Evolutionary conservation across 2,113 vertebrate genomes (phyloP), one percentile per base, ranked within the genome.

Genomic region (Zapus hudsonius): DNA sequence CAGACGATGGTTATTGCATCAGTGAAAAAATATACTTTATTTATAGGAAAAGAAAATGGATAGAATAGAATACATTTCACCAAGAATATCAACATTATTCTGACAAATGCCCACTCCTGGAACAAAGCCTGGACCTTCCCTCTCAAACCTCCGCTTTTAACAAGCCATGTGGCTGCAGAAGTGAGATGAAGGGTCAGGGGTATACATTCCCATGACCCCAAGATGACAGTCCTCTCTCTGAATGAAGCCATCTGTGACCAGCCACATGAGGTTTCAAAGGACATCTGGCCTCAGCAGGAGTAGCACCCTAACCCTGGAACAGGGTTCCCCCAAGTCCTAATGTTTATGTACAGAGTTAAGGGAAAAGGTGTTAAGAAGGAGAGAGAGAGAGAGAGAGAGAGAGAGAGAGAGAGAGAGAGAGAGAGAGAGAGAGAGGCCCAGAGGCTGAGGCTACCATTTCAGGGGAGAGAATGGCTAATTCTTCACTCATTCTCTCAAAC

Each of bases 251-350:
- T 29, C 66, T 86, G 55, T 4, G 31, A 25, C 40, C 36, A 67
- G 9, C 4, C 29, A 6, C 11, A 20, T 22, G 40, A 57, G 19
- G 13, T 2, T 67, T 31, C n/a, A n/a, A 33, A 74, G 47, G 59
- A 12, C 8, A 59, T n/a, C 25, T 20, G 6, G 29, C 19, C 79
- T 47, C 38, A 55, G 67, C 84, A 70, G 73, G 44, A 87, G 66
- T 40, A 40, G 40, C 1, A 33, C 44, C 44, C 57, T 23, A 23
- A 38, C n/a, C 52, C 20, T 7, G 19, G 42, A 1, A 44, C 66
- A 2, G 0, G 20, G 47, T 64, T 38, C 27, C 59, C 8, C 8
- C 4, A 3, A 12, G 17, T 55, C 13, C 94, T 10, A 17, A 7
- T 1, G 31, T 61, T 78, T 0, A 1, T n/a, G 6, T 29, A 8